phyloP scores from a whole-genome alignment of 2,888 invertebrate genomes.

The Alloscopus bannaensis region DNA sequence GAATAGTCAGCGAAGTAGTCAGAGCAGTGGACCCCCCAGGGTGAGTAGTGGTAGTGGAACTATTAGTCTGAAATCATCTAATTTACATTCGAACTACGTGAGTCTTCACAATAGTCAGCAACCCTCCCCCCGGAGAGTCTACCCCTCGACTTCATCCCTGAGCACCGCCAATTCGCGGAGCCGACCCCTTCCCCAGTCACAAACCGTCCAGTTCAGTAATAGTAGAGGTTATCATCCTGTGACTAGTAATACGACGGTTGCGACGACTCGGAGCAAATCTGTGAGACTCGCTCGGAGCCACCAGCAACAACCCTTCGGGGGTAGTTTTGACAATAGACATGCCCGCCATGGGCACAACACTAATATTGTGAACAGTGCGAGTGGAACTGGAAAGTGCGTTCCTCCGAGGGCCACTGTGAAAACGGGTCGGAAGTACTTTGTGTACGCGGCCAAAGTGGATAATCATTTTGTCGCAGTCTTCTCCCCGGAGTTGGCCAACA shows the following conservation, averaged over 20 bases:
- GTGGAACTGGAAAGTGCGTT: slow-evolving; percentile 66
- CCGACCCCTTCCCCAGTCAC: slow-evolving; percentile 45
- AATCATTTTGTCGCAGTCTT: slow-evolving; percentile 73
- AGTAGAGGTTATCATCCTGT: slow-evolving; percentile 45
- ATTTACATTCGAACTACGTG: slow-evolving; percentile 64
- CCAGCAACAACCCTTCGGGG: slow-evolving; percentile 29
- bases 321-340: slow-evolving; percentile 56
- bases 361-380: slow-evolving; percentile 46
- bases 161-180: slow-evolving; percentile 18
- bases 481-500: slow-evolving; percentile 73
- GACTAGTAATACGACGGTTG: slow-evolving; percentile 44
- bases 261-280: slow-evolving; percentile 51
- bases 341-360: slow-evolving; percentile 58
- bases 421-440: slow-evolving; percentile 73
- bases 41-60: slow-evolving; percentile 57
- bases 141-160: slow-evolving; percentile 13
- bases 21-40: slow-evolving; percentile 48
- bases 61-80: slow-evolving; percentile 64
- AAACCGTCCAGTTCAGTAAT: slow-evolving; percentile 64
- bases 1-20: slow-evolving; percentile 53
- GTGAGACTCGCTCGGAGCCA: slow-evolving; percentile 54
- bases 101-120: slow-evolving; percentile 60
- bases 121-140: slow-evolving; percentile 37
- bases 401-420: slow-evolving; percentile 73
- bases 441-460: slow-evolving; percentile 73